Conservation (phyloP, 2,797 vertebrate genomes). For the Schizopygopsis pylzovi region DNA sequence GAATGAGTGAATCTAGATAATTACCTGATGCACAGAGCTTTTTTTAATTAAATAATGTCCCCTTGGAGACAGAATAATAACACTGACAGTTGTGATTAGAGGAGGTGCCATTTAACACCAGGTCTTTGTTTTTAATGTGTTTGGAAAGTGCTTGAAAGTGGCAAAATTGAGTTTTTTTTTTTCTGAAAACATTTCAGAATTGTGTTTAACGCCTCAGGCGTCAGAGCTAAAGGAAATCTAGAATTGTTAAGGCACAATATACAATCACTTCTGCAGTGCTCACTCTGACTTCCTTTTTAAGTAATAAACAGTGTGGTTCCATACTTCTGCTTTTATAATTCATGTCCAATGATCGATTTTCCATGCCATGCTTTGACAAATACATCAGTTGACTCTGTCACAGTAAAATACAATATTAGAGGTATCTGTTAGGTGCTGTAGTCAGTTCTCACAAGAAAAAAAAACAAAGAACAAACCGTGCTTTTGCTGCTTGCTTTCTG, state of each 20-base stretch:
- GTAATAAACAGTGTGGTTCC: conserved; percentile 7
- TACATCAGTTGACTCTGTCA: conserved; percentile 15
- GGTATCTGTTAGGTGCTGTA: neutral
- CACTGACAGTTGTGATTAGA: conserved; percentile 25
- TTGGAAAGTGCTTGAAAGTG: conserved; percentile 20
- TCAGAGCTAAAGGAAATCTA: conserved; percentile 13
- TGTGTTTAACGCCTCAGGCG: conserved; percentile 9
- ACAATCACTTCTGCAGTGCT: conserved; percentile 1
- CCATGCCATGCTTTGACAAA: neutral
- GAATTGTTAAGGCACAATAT: conserved; percentile 4
- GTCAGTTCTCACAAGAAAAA: conserved; percentile 4
- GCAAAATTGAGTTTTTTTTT: conserved; percentile 16
- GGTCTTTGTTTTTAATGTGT: conserved; percentile 35
- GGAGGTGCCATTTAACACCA: conserved; percentile 39
- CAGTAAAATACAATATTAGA: conserved; percentile 9
- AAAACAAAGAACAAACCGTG: conserved; percentile 2
- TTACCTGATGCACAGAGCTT: conserved; percentile 22
- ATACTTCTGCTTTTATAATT: conserved; percentile 30
- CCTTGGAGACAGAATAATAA: conserved; percentile 15
- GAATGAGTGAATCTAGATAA: conserved; percentile 34
- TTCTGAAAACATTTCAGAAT: conserved; percentile 17
- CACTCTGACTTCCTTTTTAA: conserved; percentile 16
- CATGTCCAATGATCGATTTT: conserved; percentile 9
- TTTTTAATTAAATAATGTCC: conserved; percentile 41
- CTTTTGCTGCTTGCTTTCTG: conserved; percentile 24